A percentile compares a stretch with the other conserved stretches of the same genome.
phyloP scores from a whole-genome alignment of 2,797 vertebrate species.

The Cirrhinus molitorella region DNA sequence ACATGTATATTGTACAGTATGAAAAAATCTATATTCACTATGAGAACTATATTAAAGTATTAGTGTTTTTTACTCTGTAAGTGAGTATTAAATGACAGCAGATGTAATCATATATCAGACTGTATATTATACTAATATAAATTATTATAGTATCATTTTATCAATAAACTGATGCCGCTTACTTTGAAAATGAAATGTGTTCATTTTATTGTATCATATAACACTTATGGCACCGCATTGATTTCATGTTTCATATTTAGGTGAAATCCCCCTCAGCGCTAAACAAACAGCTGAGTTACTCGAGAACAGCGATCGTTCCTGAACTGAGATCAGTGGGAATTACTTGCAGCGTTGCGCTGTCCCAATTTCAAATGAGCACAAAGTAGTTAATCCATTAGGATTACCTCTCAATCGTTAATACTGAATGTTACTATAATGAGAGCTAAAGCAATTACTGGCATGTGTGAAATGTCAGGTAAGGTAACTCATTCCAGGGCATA shows the following conservation, averaged over 20 bases:
- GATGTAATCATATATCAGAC: neutral
- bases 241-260: slow-evolving; percentile 28
- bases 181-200: neutral
- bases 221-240: neutral
- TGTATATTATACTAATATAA: neutral
- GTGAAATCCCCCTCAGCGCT: slow-evolving; percentile 4
- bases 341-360: slow-evolving; percentile 49
- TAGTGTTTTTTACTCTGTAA: neutral
- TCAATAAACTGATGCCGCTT: neutral
- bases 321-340: slow-evolving; percentile 28
- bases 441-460: slow-evolving; percentile 25
- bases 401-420: slow-evolving; percentile 46
- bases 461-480: slow-evolving; percentile 34
- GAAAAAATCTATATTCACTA: too few species aligned
- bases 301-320: neutral
- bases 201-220: neutral
- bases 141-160: neutral
- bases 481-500: neutral
- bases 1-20: too few species aligned
- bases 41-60: too few species aligned
- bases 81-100: neutral
- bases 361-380: slow-evolving; percentile 53
- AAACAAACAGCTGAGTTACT: neutral
- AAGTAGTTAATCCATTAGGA: slow-evolving; percentile 42
- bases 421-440: slow-evolving; percentile 46